A percentile compares a stretch with the other conserved stretches of the same genome.
Conservation (phyloP, 1,140 invertebrate genomes). For the Copidosoma floridanum region DNA sequence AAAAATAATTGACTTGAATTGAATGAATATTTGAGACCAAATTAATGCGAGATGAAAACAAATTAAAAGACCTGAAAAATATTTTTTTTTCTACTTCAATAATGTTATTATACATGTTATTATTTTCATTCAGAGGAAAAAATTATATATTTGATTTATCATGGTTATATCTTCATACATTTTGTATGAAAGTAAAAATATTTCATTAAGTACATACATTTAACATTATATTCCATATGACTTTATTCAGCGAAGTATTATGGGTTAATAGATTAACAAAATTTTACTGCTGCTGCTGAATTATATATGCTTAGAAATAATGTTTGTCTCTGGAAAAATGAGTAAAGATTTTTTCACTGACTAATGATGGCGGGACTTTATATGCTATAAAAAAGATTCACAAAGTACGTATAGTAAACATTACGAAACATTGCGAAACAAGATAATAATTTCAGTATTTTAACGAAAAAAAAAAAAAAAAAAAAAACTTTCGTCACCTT, state of each 20-base stretch:
- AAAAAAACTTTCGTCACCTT: conserved; percentile 1
- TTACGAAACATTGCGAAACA: conserved; percentile 9
- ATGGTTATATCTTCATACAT: not conserved
- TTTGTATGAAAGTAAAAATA: not conserved
- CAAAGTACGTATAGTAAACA: conserved; percentile 2
- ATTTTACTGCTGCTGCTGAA: conserved; percentile 5
- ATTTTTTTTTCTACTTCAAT: conserved; percentile 4
- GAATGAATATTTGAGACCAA: not conserved
- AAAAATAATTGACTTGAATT: conserved; percentile 8
- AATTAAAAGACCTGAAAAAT: not conserved
- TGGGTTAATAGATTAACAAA: conserved; percentile 1
- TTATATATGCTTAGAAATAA: not conserved
- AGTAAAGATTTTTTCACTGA: conserved; percentile 8
- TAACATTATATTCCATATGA: not conserved
- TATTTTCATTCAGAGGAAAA: not conserved
- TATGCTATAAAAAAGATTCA: too few species aligned
- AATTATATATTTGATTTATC: not conserved
- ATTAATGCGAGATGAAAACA: not conserved
- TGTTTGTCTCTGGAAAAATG: too few species aligned
- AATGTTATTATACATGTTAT: not conserved
- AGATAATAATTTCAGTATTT: conserved; percentile 17
- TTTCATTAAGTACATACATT: not conserved
- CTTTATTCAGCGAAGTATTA: not conserved
- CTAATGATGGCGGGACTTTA: too few species aligned
- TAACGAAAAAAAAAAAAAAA: conserved; percentile 2